phyloP scores from a whole-genome alignment of 2,888 invertebrate species.

The Torymus texanus region DNA sequence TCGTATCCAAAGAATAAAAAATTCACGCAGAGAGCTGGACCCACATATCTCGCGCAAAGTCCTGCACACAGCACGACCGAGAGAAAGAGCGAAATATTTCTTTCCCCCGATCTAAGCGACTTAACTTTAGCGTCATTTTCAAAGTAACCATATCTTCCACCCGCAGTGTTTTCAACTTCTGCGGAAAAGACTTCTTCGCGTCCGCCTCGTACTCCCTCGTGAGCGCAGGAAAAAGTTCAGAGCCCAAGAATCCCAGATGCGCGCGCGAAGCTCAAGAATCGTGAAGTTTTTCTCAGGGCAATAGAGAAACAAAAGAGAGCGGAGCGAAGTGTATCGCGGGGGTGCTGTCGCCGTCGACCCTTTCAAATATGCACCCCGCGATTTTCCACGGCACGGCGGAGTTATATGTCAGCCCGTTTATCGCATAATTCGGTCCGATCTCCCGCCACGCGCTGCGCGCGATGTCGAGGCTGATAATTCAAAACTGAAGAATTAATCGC shows the following conservation, averaged over 20 bases:
- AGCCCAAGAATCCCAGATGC: background rate
- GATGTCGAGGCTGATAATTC: conserved; percentile 65
- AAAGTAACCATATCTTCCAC: conserved; percentile 24
- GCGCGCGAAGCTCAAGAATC: background rate
- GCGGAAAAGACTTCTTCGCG: no score
- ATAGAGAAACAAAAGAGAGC: conserved; percentile 3
- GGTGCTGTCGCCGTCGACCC: background rate
- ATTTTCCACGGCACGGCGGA: conserved; percentile 64
- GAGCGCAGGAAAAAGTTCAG: conserved; percentile 2
- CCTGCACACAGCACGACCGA: no score
- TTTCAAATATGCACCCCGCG: conserved; percentile 60
- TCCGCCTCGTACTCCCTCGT: background rate
- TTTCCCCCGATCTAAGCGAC: conserved; percentile 13
- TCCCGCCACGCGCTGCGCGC: conserved; percentile 26
- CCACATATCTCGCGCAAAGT: background rate
- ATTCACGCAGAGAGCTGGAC: background rate
- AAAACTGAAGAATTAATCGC: conserved; percentile 68
- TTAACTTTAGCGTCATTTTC: conserved; percentile 15
- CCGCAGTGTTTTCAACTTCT: conserved; percentile 16
- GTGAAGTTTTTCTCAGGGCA: background rate
- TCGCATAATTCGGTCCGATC: conserved; percentile 21
- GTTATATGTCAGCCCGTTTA: conserved; percentile 50
- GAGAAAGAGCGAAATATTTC: background rate
- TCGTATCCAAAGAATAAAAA: background rate
- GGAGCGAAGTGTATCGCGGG: background rate